Conservation (phyloP, 2,113 vertebrate genomes). For the Pholis gunnellus region DNA sequence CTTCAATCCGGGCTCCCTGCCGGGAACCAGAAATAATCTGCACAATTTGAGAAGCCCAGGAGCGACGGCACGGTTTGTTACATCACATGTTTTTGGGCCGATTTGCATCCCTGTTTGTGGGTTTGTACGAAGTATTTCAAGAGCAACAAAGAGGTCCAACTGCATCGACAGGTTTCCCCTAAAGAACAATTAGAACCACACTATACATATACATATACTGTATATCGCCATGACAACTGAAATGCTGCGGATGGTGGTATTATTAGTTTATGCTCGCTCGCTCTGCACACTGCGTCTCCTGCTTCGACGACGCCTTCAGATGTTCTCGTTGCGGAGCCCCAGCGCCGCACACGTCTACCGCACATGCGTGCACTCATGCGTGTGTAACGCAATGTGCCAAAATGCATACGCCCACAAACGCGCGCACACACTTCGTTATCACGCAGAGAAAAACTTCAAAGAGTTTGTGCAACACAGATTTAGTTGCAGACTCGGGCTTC, state of each 20-base stretch:
- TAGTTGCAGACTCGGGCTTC: constrained; percentile 1
- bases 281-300: constrained; percentile 51
- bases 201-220: constrained; percentile 33
- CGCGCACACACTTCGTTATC: neutral
- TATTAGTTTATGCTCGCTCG: constrained; percentile 64
- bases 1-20: constrained; percentile 26
- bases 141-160: constrained; percentile 39
- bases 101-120: neutral
- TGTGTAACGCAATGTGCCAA: constrained; percentile 34
- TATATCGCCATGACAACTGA: constrained; percentile 63
- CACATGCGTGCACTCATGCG: constrained; percentile 38
- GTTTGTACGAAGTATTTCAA: constrained; percentile 15
- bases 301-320: constrained; percentile 66
- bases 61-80: constrained; percentile 30
- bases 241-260: constrained; percentile 65
- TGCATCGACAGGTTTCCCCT: constrained; percentile 31
- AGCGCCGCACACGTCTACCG: constrained; percentile 26
- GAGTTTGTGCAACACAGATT: constrained; percentile 15
- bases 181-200: constrained; percentile 44
- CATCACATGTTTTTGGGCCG: constrained; percentile 8
- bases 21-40: constrained; percentile 42
- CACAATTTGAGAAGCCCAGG: constrained; percentile 15
- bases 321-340: constrained; percentile 53
- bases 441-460: constrained; percentile 23
- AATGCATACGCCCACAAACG: neutral